Evolutionary conservation across 2,113 vertebrate genomes (phyloP).

Genomic region (Scolopax mira): DNA sequence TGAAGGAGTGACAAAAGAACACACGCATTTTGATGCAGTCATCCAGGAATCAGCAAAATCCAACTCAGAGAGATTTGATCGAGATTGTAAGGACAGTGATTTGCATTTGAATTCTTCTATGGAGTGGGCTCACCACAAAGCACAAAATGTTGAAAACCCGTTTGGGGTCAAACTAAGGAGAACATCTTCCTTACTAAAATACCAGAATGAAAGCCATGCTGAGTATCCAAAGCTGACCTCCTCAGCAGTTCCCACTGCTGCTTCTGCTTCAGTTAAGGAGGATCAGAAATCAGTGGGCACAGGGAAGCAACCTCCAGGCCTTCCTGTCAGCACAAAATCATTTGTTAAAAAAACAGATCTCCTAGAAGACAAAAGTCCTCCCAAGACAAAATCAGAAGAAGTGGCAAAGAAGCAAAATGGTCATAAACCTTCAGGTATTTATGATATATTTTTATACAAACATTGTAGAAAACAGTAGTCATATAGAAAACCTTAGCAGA

Average conservation of each 20-base stretch:
- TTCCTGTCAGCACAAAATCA: constrained; percentile 46
- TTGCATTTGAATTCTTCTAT: not conserved
- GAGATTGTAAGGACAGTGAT: not conserved
- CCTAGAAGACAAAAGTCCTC: constrained; percentile 51
- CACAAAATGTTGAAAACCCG: constrained; percentile 65
- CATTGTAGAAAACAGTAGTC: not conserved
- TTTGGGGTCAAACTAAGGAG: constrained; percentile 87
- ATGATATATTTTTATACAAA: not conserved
- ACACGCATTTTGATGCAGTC: not conserved
- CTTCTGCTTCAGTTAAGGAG: not conserved
- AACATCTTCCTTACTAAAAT: constrained; percentile 75
- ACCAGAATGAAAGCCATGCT: constrained; percentile 60
- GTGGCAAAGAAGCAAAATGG: constrained; percentile 10
- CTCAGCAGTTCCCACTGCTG: not conserved
- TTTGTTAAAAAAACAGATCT: constrained; percentile 58
- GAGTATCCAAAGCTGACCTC: not conserved
- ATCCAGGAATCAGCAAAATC: not conserved
- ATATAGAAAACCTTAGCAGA: not conserved
- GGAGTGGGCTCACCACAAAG: not conserved
- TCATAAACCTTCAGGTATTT: constrained; percentile 65
- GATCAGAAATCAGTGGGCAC: not conserved
- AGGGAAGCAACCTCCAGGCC: not conserved
- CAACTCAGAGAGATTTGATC: not conserved
- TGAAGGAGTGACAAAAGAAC: constrained; percentile 18
- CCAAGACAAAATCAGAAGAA: constrained; percentile 46